Conservation (phyloP, 2,113 vertebrate genomes). For the Oostethus manadensis region DNA sequence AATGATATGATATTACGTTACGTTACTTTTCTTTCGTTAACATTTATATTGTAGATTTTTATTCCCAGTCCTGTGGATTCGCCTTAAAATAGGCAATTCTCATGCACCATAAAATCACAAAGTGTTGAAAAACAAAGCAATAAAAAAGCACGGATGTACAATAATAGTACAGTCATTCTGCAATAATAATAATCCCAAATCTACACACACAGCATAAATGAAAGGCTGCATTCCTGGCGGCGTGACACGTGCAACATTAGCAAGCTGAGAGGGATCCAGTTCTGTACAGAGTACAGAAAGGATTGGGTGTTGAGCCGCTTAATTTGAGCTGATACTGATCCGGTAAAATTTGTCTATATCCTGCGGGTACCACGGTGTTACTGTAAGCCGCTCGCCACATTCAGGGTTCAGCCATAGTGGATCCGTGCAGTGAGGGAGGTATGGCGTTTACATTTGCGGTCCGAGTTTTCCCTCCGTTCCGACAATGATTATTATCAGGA, state of each 20-base stretch:
- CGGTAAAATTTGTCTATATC: conserved; percentile 5
- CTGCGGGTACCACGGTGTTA: neutral
- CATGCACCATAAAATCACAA: too few species aligned
- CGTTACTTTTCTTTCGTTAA: too few species aligned
- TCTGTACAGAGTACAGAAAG: neutral
- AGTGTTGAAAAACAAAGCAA: too few species aligned
- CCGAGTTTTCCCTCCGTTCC: neutral
- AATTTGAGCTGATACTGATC: conserved; percentile 8
- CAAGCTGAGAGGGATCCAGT: neutral
- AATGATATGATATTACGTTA: too few species aligned
- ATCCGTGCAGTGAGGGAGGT: neutral
- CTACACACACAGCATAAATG: neutral
- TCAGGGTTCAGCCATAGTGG: neutral
- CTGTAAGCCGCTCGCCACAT: neutral
- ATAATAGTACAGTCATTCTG: too few species aligned
- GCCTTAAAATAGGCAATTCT: too few species aligned
- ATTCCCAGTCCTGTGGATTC: too few species aligned
- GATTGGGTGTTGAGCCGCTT: conserved; percentile 1
- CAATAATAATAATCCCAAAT: too few species aligned
- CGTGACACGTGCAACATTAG: neutral
- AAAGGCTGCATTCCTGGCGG: neutral
- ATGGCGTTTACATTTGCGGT: neutral
- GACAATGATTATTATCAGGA: neutral
- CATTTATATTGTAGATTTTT: too few species aligned
- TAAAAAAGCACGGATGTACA: too few species aligned